Conservation (phyloP, 1,140 invertebrate species). For the Lordiphosa stackelbergi region DNA sequence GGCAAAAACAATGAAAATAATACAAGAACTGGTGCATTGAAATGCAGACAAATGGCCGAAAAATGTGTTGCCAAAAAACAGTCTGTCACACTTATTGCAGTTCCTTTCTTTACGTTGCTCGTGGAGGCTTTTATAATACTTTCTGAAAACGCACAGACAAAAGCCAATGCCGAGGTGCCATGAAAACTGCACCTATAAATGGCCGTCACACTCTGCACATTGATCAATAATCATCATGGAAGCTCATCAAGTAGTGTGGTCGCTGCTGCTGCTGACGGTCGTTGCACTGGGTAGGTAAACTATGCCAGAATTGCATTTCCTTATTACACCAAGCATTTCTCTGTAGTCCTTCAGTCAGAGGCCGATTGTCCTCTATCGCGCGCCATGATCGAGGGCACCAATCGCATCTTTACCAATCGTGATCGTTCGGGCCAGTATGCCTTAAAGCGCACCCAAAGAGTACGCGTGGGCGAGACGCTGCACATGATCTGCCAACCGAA, state of each 20-base stretch:
- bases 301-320: no score
- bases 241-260: slow-evolving; percentile 14
- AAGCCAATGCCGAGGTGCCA: not conserved
- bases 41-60: slow-evolving; percentile 1
- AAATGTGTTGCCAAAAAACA: slow-evolving; percentile 28
- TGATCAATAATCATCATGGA: slow-evolving; percentile 14
- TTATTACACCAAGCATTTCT: no score
- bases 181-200: slow-evolving; percentile 23
- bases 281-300: slow-evolving; percentile 15
- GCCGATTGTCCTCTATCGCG: slow-evolving; percentile 28
- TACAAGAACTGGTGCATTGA: slow-evolving; percentile 14
- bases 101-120: not conserved
- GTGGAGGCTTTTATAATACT: slow-evolving; percentile 1
- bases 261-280: slow-evolving; percentile 6
- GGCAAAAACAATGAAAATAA: slow-evolving; percentile 25
- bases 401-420: slow-evolving; percentile 29
- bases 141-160: not conserved
- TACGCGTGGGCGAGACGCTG: slow-evolving; percentile 17
- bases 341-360: slow-evolving; percentile 19
- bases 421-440: slow-evolving; percentile 7
- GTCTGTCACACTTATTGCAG: slow-evolving; percentile 12
- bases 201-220: not conserved
- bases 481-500: slow-evolving; percentile 28
- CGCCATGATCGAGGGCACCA: slow-evolving; percentile 35
- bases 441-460: slow-evolving; percentile 16